Conservation (phyloP, 1,140 invertebrate genomes). For the Listronotus bonariensis region DNA sequence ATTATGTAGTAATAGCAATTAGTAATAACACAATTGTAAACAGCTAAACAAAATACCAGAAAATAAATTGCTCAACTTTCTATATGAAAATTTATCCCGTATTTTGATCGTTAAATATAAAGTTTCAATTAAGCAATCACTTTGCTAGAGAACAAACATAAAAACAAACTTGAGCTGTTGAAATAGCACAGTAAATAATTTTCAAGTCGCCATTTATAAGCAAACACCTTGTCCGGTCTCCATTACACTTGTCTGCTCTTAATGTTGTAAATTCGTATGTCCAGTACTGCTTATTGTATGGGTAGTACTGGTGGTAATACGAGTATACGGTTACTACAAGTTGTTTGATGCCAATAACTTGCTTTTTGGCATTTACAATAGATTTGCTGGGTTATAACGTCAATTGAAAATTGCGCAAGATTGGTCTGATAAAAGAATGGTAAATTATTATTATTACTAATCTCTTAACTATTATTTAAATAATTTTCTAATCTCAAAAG, state of each 20-base stretch:
- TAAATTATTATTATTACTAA: no score
- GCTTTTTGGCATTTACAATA: no score
- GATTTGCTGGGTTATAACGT: no score
- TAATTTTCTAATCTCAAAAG: no score
- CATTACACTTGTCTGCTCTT: conserved; percentile 32
- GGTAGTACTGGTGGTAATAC: conserved; percentile 10
- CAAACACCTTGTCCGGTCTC: conserved; percentile 31
- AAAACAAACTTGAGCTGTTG: conserved; percentile 27
- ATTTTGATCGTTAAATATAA: conserved; percentile 18
- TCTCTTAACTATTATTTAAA: no score
- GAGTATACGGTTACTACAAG: conserved; percentile 24
- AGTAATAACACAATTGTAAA: no score
- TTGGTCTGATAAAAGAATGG: no score
- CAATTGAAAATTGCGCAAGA: no score
- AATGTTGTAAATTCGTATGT: conserved; percentile 32
- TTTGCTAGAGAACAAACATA: conserved; percentile 26
- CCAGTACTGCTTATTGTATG: conserved; percentile 9
- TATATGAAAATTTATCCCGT: conserved; percentile 15
- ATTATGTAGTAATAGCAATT: no score
- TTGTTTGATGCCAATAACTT: conserved; percentile 17
- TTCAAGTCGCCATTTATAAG: conserved; percentile 35
- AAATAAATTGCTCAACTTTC: not conserved
- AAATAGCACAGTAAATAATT: conserved; percentile 31
- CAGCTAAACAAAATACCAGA: not conserved
- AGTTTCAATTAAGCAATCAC: conserved; percentile 28